Evolutionary conservation across 2,113 vertebrate genomes (phyloP).

Genomic region (Sisor rabdophorus): DNA sequence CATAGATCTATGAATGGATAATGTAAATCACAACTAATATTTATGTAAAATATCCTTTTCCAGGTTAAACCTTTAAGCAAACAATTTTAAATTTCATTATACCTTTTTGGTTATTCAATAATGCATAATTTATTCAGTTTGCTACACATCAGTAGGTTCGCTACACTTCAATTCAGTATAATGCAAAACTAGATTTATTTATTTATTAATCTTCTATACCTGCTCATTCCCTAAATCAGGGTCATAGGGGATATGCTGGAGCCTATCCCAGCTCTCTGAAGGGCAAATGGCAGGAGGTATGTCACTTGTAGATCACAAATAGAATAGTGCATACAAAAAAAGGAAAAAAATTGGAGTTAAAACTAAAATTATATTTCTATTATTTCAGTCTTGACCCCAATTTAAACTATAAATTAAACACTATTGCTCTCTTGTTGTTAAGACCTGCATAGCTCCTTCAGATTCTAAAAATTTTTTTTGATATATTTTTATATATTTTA

Average conservation of each 20-base stretch:
- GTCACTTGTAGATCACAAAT: no score
- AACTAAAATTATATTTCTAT: constrained; percentile 12
- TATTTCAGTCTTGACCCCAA: not conserved
- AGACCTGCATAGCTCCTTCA: not conserved
- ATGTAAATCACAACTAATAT: not conserved
- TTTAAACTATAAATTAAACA: not conserved
- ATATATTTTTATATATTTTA: no score
- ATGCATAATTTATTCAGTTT: not conserved
- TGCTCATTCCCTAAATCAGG: no score
- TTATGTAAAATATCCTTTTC: not conserved
- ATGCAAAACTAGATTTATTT: not conserved
- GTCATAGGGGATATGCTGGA: no score
- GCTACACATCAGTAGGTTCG: not conserved
- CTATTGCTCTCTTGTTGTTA: not conserved
- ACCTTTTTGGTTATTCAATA: not conserved
- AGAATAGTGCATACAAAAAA: no score
- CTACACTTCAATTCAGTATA: not conserved
- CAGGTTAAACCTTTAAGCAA: not conserved
- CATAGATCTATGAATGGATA: not conserved
- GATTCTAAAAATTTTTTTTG: no score
- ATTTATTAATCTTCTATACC: no score
- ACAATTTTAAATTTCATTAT: not conserved
- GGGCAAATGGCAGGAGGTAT: no score
- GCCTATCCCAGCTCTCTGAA: no score
- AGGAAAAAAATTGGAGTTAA: no score